Evolutionary conservation across 2,113 vertebrate genomes (phyloP).

Genomic region (Sceloporus tristichus): DNA sequence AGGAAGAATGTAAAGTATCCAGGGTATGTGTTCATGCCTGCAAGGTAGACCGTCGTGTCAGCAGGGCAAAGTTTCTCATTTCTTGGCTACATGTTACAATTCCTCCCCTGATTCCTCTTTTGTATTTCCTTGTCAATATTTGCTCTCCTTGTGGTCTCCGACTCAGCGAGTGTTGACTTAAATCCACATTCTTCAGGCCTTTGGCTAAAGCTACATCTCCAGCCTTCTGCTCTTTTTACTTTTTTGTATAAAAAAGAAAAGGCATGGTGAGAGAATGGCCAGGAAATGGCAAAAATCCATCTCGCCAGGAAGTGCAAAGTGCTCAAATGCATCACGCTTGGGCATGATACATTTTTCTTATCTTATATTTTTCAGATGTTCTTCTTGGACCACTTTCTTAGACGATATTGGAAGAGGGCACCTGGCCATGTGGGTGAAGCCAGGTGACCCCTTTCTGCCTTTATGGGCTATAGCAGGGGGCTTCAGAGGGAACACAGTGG

Average conservation of each 20-base stretch:
- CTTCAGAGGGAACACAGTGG: too few relatives aligned
- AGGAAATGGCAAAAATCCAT: not conserved
- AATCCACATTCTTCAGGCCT: not conserved
- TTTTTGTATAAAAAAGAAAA: not conserved
- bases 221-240: not conserved
- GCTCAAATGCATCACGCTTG: not conserved
- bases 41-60: constrained; percentile 6
- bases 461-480: too few relatives aligned
- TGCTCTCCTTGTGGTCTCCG: not conserved
- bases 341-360: not conserved
- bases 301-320: not conserved
- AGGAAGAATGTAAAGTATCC: constrained; percentile 59
- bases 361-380: too few relatives aligned
- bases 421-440: too few relatives aligned
- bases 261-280: not conserved
- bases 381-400: too few relatives aligned
- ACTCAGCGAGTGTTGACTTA: not conserved
- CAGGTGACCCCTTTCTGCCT: too few relatives aligned
- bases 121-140: constrained; percentile 6
- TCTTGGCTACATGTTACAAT: not conserved
- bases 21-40: constrained; percentile 50
- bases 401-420: too few relatives aligned
- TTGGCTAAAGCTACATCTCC: not conserved
- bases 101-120: not conserved
- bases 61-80: constrained; percentile 42